These are phyloP conservation scores for Camelus dromedarius DNA, from an alignment of 2,113 vertebrate genomes.

Conservation along the genomic window DNA sequence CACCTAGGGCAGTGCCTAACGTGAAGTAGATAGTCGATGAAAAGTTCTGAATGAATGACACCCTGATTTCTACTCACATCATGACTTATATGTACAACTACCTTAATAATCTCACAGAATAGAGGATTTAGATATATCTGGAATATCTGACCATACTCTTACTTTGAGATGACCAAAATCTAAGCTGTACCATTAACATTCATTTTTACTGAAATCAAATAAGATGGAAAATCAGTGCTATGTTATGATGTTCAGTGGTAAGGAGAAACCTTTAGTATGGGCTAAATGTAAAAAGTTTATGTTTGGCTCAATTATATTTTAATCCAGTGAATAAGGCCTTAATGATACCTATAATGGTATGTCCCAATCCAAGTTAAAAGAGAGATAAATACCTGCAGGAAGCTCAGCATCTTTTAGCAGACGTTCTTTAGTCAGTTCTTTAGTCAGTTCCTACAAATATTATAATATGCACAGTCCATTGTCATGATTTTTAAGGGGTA, in stretches of 20 bases:
- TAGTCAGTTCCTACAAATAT: conserved; percentile 6
- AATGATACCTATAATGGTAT: not conserved
- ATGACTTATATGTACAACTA: not conserved
- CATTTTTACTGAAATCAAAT: not conserved
- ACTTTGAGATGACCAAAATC: not conserved
- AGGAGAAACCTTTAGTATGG: conserved; percentile 3
- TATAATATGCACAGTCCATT: not conserved
- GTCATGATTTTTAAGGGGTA: conserved; percentile 40
- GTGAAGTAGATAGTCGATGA: not conserved
- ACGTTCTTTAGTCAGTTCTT: not conserved
- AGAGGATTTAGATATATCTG: not conserved
- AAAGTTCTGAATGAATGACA: not conserved
- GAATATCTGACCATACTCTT: not conserved
- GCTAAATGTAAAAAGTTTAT: not conserved
- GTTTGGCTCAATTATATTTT: conserved; percentile 33
- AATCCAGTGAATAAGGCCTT: conserved; percentile 5
- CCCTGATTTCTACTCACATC: not conserved
- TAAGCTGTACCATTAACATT: not conserved
- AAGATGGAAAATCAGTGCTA: not conserved
- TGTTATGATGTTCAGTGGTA: not conserved
- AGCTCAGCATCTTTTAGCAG: not conserved
- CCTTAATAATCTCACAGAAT: not conserved
- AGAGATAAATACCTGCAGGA: conserved; percentile 23
- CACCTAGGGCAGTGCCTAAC: not conserved
- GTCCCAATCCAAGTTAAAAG: conserved; percentile 23